Conservation (phyloP, 2,888 invertebrate species). For the Acronicta leporina region DNA sequence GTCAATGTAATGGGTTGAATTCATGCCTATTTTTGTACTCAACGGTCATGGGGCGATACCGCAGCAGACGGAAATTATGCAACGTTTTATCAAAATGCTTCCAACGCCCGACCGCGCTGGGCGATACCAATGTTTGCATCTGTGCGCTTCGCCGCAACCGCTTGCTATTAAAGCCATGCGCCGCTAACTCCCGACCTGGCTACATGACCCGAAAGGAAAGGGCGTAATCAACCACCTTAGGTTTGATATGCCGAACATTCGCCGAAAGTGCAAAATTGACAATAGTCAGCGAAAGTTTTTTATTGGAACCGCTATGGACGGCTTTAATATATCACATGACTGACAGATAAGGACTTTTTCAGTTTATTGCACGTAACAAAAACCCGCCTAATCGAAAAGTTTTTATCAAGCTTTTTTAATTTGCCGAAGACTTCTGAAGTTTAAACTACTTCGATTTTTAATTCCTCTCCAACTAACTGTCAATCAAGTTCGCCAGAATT, state of each 20-base stretch:
- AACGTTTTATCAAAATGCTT: slow-evolving; percentile 80
- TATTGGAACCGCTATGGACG: slow-evolving; percentile 38
- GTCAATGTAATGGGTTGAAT: too few species aligned
- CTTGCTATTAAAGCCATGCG: slow-evolving; percentile 45
- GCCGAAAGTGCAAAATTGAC: slow-evolving; percentile 45
- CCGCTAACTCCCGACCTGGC: slow-evolving; percentile 38
- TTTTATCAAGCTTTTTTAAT: slow-evolving; percentile 20
- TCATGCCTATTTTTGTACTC: slow-evolving; percentile 62
- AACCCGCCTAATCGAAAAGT: slow-evolving; percentile 5
- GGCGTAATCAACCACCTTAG: slow-evolving; percentile 31
- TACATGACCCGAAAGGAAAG: slow-evolving; percentile 41
- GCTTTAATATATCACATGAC: slow-evolving; percentile 32
- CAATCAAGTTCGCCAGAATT: slow-evolving; percentile 40
- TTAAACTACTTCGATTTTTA: slow-evolving; percentile 22
- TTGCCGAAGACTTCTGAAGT: slow-evolving; percentile 11
- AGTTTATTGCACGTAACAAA: slow-evolving; percentile 20
- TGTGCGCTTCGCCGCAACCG: slow-evolving; percentile 62
- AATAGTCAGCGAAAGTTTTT: slow-evolving; percentile 44
- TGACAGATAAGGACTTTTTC: slow-evolving; percentile 12
- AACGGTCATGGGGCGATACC: slow-evolving; percentile 54
- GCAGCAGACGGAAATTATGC: slow-evolving; percentile 76
- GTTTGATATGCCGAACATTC: slow-evolving; percentile 23
- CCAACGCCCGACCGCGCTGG: slow-evolving; percentile 61
- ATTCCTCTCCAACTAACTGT: slow-evolving; percentile 28
- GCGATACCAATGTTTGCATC: slow-evolving; percentile 70